phyloP scores from a whole-genome alignment of 1,140 invertebrate species.

The Asbolus verrucosus region DNA sequence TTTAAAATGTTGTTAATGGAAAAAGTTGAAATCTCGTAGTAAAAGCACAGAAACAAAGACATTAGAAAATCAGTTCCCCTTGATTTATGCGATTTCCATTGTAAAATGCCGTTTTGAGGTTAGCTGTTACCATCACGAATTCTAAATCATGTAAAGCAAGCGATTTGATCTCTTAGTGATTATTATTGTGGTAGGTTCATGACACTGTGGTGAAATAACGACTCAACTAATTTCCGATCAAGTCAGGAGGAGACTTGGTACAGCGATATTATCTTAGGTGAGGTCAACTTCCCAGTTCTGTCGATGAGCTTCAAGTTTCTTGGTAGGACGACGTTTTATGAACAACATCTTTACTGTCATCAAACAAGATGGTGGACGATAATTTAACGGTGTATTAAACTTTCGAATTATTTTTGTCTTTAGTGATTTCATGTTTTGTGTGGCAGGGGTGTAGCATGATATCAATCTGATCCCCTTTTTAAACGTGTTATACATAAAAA shows the following conservation, averaged over 20 bases:
- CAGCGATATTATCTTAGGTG: slow-evolving; percentile 22
- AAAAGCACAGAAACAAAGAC: no score
- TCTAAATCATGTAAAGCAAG: slow-evolving; percentile 29
- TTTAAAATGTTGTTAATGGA: no score
- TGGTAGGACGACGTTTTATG: no score
- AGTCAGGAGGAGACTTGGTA: slow-evolving; percentile 16
- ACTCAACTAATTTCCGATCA: slow-evolving; percentile 39
- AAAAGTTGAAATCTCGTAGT: no score
- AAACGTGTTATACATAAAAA: slow-evolving; percentile 1
- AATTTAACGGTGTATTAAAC: no score
- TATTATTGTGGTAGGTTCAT: slow-evolving; percentile 37
- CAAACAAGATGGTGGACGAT: no score
- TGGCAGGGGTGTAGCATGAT: neutral
- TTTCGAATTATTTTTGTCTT: no score
- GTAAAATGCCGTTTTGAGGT: no score
- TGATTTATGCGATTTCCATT: no score
- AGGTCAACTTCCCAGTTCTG: slow-evolving; percentile 20
- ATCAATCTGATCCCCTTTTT: neutral
- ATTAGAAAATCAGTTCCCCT: no score
- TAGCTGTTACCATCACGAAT: slow-evolving; percentile 1
- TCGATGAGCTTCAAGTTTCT: slow-evolving; percentile 13
- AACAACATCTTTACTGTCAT: no score
- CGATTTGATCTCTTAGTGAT: slow-evolving; percentile 30
- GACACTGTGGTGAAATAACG: slow-evolving; percentile 29
- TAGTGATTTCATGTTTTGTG: neutral